Base-by-base conservation (phyloP, 1,140 invertebrate species). In the Nasonia longicornis region DNA sequence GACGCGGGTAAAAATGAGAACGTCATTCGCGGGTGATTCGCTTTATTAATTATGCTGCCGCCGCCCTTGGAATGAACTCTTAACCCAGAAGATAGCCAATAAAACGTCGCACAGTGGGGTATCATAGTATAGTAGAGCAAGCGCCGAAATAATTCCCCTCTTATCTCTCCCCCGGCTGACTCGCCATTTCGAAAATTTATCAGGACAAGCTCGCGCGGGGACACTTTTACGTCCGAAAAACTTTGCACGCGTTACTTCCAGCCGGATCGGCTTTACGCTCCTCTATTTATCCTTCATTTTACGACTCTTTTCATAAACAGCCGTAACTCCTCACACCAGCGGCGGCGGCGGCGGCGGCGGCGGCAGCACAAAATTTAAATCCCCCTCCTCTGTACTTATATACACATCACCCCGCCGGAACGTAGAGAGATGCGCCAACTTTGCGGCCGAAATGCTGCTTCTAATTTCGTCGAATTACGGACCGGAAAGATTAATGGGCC, bases 241-340 rank as follows among this genome's bases (percentile, higher is more conserved):
- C 45, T 79, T 79, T 79, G 20, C 71, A 72, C 48, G 16, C 29
- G 63, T 78, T 69, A 71, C 66, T 69, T 71, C 69, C 52, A 64
- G 29, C 16, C 22, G 48, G 52, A 79, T 72, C 48, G 52, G 71
- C 48, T 79, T 79, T 72, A 72, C 14, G n/a, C 26, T 72, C 45
- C 69, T 64, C 77, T 69, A 79, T 79, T 79, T 79, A 79, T 72
- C 63, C 77, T 29, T 35, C 22, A 48, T 64, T 72, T 71, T 79
- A 79, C 77, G 77, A 70, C 31, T 79, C 48, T 31, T 70, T 79
- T 78, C 67, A 78, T 78, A 78, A 78, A 78, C 45, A 78, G 69
- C 42, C 20, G 29, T 78, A 78, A 45, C 45, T 78, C 45, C 16
- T 45, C 10, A 12, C 71, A 48, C 38, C 8, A 14, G 31, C 70